These are phyloP conservation scores for Trachurus trachurus DNA, from an alignment of 2,797 vertebrate genomes.

Conservation along the genomic window DNA sequence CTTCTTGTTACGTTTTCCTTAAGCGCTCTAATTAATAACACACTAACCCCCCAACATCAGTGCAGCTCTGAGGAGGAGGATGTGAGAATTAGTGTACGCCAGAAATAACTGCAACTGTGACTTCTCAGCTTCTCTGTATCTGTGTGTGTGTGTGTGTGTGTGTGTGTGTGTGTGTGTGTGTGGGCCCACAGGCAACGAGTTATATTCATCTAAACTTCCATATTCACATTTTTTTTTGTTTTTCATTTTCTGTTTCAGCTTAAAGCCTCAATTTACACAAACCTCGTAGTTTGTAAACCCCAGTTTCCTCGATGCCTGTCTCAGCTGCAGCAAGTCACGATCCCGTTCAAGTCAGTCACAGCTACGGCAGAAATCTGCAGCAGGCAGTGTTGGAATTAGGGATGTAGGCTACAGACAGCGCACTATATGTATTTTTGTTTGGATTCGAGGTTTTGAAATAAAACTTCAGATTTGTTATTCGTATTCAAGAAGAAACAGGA, in stretches of 20 bases:
- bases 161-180: no score
- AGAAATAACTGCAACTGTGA: slow-evolving; percentile 46
- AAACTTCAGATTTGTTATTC: no score
- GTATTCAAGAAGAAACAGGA: no score
- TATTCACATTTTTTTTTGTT: slow-evolving; percentile 21
- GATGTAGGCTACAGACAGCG: no score
- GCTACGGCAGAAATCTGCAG: no score
- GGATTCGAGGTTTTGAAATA: no score
- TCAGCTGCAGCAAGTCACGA: no score
- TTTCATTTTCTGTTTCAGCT: neutral
- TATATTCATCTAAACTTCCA: slow-evolving; percentile 18
- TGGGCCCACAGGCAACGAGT: neutral
- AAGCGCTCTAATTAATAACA: slow-evolving; percentile 59
- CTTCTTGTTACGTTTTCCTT: neutral
- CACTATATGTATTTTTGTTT: no score
- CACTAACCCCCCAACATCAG: slow-evolving; percentile 1
- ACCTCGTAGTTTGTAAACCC: slow-evolving; percentile 13
- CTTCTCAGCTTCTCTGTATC: slow-evolving; percentile 14
- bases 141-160: neutral
- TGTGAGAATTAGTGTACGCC: slow-evolving; percentile 40
- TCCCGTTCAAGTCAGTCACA: no score
- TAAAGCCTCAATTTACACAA: slow-evolving; percentile 18
- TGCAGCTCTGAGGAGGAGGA: neutral
- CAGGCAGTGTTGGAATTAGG: no score
- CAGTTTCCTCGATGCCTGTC: no score